Percentiles rank a stretch among this genome's conserved stretches.
Evolutionary conservation across 2,888 invertebrate species (phyloP).

Genomic region (Lepidochrysops patricia): DNA sequence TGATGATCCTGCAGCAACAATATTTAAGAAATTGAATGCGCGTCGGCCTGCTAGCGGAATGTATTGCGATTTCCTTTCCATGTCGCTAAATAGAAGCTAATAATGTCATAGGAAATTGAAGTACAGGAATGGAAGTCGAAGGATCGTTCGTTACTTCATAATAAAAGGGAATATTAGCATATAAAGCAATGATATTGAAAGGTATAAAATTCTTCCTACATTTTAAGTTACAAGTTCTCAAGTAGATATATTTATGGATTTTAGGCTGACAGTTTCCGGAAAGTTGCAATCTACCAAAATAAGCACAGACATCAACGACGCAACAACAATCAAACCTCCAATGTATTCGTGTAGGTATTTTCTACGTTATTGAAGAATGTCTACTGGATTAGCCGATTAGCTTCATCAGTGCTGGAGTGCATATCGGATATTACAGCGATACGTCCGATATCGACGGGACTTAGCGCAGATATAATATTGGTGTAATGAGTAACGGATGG

Average conservation of each 20-base stretch:
- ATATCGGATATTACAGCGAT: not conserved
- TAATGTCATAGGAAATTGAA: not conserved
- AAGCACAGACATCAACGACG: no score
- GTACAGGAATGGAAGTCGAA: not conserved
- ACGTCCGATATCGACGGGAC: not conserved
- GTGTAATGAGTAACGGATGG: not conserved
- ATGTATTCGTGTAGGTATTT: not conserved
- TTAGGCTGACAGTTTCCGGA: no score
- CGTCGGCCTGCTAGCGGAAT: not conserved
- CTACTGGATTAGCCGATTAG: not conserved
- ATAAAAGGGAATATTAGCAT: not conserved
- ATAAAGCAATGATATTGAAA: no score
- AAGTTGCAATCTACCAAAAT: no score
- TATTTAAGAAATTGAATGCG: not conserved
- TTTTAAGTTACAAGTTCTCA: not conserved
- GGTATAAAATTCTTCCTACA: not conserved
- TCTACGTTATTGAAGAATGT: not conserved
- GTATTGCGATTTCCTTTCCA: not conserved
- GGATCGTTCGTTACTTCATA: not conserved
- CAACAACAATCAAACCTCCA: not conserved
- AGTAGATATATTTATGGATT: no score
- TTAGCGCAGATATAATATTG: not conserved
- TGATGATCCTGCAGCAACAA: not conserved
- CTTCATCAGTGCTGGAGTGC: not conserved
- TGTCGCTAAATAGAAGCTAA: not conserved